Percentiles rank a stretch among this genome's conserved stretches.
phyloP scores from a whole-genome alignment of 2,797 vertebrate genomes.

The Mormyrus proboscirostris region DNA sequence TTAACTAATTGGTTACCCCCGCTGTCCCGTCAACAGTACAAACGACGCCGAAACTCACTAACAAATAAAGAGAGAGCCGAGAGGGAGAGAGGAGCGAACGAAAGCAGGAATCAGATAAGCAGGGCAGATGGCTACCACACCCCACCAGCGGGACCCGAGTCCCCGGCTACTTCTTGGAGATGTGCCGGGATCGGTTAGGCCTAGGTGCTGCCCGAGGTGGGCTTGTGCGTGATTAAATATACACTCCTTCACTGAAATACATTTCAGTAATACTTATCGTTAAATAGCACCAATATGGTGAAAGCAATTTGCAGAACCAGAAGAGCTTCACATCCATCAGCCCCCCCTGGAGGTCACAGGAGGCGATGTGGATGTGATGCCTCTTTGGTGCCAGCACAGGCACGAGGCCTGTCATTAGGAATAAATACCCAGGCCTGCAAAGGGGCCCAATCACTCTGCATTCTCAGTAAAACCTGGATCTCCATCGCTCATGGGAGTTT shows the following conservation, averaged over 20 bases:
- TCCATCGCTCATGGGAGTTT: not conserved
- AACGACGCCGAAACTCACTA: not conserved
- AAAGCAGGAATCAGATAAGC: not conserved
- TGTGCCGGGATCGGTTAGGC: not conserved
- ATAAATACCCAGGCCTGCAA: not conserved
- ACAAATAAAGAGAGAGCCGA: not conserved
- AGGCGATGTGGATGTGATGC: too few species aligned
- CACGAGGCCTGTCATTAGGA: not conserved
- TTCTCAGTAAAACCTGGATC: not conserved
- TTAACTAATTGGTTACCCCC: not conserved
- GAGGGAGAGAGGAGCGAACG: not conserved
- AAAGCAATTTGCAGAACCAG: constrained; percentile 36
- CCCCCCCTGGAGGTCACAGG: not conserved
- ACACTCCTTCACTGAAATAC: constrained; percentile 40
- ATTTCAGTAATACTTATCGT: not conserved
- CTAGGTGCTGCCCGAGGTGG: not conserved
- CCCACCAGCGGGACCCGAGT: not conserved
- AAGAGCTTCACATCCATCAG: not conserved
- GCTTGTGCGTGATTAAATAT: constrained; percentile 37
- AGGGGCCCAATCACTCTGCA: not conserved
- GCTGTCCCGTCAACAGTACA: not conserved
- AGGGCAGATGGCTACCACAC: not conserved
- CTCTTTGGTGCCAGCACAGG: not conserved
- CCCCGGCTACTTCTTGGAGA: not conserved
- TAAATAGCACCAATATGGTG: constrained; percentile 71